These are phyloP conservation scores for Enteromius viviparus DNA, from an alignment of 2,797 vertebrate species.

Conservation along the genomic window DNA sequence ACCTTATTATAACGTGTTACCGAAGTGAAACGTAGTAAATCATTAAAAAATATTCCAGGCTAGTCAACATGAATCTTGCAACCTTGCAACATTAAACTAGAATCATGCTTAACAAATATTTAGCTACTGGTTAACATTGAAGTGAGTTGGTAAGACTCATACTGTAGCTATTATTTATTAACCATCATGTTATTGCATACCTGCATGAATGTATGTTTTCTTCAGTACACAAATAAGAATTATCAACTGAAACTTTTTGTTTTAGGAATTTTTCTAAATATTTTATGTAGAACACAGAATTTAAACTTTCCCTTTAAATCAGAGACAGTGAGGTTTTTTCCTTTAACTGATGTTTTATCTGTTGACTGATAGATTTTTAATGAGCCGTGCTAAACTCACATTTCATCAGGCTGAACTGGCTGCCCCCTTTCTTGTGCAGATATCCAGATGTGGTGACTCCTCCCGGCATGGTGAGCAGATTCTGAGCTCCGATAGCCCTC, in stretches of 20 bases:
- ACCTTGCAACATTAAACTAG: neutral
- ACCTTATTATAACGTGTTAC: neutral
- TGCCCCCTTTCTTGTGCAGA: conserved; percentile 96
- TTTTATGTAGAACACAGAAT: neutral
- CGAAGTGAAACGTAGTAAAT: too few relatives aligned
- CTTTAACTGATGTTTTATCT: neutral
- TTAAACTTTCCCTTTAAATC: neutral
- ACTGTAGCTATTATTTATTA: neutral
- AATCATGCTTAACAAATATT: neutral
- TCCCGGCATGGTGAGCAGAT: conserved; percentile 96
- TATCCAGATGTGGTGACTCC: conserved; percentile 90
- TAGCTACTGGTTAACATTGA: too few relatives aligned
- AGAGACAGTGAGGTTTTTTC: neutral
- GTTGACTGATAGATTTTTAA: neutral
- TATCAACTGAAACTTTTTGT: neutral
- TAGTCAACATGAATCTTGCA: neutral
- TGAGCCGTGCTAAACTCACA: conserved; percentile 81
- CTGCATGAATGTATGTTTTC: neutral
- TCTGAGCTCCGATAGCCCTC: conserved; percentile 97
- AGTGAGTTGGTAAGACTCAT: too few relatives aligned
- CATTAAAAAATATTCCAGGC: neutral
- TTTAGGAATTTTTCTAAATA: neutral
- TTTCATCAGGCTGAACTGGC: conserved; percentile 92
- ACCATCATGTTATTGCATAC: neutral
- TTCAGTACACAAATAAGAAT: neutral